A percentile compares a stretch with the other conserved stretches of the same genome.
phyloP scores from a whole-genome alignment of 2,797 vertebrate genomes.

The Gambelia wislizenii region DNA sequence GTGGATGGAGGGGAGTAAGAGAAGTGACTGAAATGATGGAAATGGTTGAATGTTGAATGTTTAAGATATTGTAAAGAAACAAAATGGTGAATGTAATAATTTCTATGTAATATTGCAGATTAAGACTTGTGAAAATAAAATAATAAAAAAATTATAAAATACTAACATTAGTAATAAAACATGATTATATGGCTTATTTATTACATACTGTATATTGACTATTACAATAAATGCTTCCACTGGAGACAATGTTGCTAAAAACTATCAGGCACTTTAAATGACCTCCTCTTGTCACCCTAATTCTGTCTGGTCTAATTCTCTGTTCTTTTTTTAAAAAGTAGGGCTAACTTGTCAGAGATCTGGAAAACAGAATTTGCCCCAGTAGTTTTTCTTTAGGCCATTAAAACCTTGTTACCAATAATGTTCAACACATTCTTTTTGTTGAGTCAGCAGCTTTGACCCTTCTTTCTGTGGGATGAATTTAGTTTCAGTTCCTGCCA shows the following conservation, averaged over 20 bases:
- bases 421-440: conserved; percentile 24
- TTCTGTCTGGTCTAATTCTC: conserved; percentile 19
- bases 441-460: background rate
- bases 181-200: background rate
- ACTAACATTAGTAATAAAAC: background rate
- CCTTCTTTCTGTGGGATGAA: conserved; percentile 17
- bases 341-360: background rate
- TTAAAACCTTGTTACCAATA: conserved; percentile 19
- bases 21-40: too few relatives aligned
- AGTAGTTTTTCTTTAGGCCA: background rate
- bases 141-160: too few relatives aligned
- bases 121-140: too few relatives aligned
- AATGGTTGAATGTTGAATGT: too few relatives aligned
- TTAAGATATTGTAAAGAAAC: too few relatives aligned
- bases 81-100: too few relatives aligned
- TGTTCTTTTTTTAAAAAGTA: background rate
- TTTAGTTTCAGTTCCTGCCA: conserved; percentile 37
- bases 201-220: background rate
- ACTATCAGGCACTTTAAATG: background rate
- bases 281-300: background rate
- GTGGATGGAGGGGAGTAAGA: too few relatives aligned
- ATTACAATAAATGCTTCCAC: background rate
- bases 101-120: too few relatives aligned
- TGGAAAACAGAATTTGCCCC: background rate
- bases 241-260: background rate